These are phyloP conservation scores for Pegea sp. DNA, from an alignment of 23 tunicate species.

Conservation along the genomic window DNA sequence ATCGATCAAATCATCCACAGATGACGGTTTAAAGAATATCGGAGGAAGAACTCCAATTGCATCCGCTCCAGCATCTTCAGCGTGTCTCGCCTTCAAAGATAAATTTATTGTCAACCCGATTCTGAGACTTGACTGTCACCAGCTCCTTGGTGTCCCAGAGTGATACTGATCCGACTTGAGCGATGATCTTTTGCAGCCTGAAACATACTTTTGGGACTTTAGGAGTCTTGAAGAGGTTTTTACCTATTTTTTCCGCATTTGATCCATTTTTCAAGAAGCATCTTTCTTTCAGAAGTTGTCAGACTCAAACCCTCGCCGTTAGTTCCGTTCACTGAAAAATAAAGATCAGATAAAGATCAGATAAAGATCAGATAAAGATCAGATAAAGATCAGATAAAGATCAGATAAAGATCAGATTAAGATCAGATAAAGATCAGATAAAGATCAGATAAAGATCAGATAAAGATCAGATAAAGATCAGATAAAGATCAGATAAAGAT, in stretches of 20 bases:
- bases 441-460: too few relatives aligned
- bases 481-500: too few relatives aligned
- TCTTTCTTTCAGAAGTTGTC: constrained; percentile 46
- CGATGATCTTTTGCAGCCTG: constrained; percentile 46
- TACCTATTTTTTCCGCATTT: constrained; percentile 60
- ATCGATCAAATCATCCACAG: constrained; percentile 21
- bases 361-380: too few relatives aligned
- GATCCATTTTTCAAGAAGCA: constrained; percentile 60
- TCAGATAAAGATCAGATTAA: too few relatives aligned
- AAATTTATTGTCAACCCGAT: constrained; percentile 1
- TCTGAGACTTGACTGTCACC: constrained; percentile 10
- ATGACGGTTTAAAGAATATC: constrained; percentile 29
- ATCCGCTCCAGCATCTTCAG: constrained; percentile 37
- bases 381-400: too few relatives aligned
- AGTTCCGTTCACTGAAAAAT: constrained; percentile 61
- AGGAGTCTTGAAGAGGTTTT: neutral
- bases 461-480: too few relatives aligned
- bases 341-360: too few relatives aligned
- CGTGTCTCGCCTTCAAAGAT: constrained; percentile 50
- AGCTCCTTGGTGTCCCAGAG: constrained; percentile 48
- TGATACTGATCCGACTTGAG: constrained; percentile 52
- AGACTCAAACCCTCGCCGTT: constrained; percentile 80
- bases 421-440: too few relatives aligned
- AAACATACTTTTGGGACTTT: neutral
- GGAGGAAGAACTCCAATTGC: constrained; percentile 40